phyloP scores from a whole-genome alignment of 1,140 invertebrate genomes.

The Nasonia vitripennis region DNA sequence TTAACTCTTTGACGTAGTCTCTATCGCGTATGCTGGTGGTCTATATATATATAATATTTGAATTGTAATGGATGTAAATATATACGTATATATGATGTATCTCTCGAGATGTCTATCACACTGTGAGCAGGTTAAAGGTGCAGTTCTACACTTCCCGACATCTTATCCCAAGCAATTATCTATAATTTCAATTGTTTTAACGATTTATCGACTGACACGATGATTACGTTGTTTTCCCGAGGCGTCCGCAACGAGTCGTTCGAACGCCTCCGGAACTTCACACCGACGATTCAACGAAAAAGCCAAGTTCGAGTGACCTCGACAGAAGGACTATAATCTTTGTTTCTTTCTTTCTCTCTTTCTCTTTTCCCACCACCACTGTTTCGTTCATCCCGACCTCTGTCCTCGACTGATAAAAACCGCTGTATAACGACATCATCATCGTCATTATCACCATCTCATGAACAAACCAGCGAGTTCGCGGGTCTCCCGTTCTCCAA shows the following conservation, averaged over 20 bases:
- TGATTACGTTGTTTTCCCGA: background rate
- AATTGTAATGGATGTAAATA: conserved; percentile 13
- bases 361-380: conserved; percentile 34
- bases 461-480: conserved; percentile 27
- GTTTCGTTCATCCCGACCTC: conserved; percentile 29
- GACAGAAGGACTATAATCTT: conserved; percentile 61
- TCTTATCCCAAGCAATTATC: conserved; percentile 17
- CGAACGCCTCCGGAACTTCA: conserved; percentile 10
- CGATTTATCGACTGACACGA: conserved; percentile 9
- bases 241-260: conserved; percentile 19
- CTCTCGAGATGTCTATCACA: conserved; percentile 10
- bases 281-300: conserved; percentile 7
- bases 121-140: conserved; percentile 54
- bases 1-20: conserved; percentile 43
- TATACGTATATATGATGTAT: conserved; percentile 19
- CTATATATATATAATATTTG: conserved; percentile 39
- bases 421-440: background rate
- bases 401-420: background rate
- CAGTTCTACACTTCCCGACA: conserved; percentile 47
- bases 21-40: conserved; percentile 52
- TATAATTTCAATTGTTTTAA: conserved; percentile 26
- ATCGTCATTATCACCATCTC: background rate
- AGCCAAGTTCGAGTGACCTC: conserved; percentile 56
- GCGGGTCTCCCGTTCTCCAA: conserved; percentile 35
- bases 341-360: conserved; percentile 68